Evolutionary conservation across 1,140 invertebrate genomes (phyloP), one percentile per base, ranked within the genome.

Genomic region (Aricia agestis): DNA sequence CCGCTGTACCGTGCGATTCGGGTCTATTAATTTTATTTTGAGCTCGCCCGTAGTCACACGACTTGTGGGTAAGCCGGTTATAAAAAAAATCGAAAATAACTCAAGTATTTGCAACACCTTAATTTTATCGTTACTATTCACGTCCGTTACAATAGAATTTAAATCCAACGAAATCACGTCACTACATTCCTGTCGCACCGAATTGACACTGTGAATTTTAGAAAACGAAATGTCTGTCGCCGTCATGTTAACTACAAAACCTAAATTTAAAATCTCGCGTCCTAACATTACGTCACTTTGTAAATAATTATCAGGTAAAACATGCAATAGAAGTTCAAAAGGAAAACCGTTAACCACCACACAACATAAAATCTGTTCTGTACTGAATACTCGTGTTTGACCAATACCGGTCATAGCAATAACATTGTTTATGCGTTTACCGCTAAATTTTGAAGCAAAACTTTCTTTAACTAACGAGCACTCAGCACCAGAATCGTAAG

Each of bases 271-370:
- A 71, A 82, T 77, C 36, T 81, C 79, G 19, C 79, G 77, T 2
- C 79, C 75, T 66, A 81, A 57, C 73, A 82, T 74, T 13, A 81
- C 65, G n/a, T 77, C 63, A 74, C 65, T 70, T 18, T 68, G 72
- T 9, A 81, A 65, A 67, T 74, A 78, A 52, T 57, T 41, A 66
- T 82, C 74, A 0, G 77, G 77, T n/a, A 81, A 74, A 72, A 81
- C 76, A 70, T 81, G 76, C 0, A 83, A 73, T 52, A 81, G 74
- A 61, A 81, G 66, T 68, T 78, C 76, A 1, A 76, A 2, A 65
- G 15, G 36, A 42, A 71, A 10, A 71, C 69, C 73, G 66, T 74
- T 69, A 76, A 83, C 77, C 1, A 5, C 10, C 19, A 80, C 73
- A 71, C 13, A 59, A 74, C 68, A 74, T 25, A 76, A 69, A 73